Evolutionary conservation across 2,888 invertebrate genomes (phyloP).

Genomic region (Reticulitermes lucifugus): DNA sequence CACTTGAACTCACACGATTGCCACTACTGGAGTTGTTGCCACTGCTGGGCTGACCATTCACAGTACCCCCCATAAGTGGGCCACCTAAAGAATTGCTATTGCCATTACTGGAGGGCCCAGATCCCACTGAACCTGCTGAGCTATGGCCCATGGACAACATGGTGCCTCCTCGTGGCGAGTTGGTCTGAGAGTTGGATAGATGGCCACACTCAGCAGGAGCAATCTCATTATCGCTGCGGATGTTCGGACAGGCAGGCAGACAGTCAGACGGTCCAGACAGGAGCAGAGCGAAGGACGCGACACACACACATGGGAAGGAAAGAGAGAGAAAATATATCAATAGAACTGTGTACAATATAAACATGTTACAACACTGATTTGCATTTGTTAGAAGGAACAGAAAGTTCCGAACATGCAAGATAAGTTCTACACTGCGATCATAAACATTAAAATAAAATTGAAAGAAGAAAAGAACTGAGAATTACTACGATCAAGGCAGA

Average conservation of each 20-base stretch:
- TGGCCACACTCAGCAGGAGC: slow-evolving; percentile 63
- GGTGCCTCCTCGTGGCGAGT: slow-evolving; percentile 53
- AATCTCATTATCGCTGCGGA: slow-evolving; percentile 62
- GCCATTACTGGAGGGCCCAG: slow-evolving; percentile 46
- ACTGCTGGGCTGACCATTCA: slow-evolving; percentile 50
- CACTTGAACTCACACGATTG: slow-evolving; percentile 59
- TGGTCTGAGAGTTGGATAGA: slow-evolving; percentile 63
- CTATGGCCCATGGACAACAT: slow-evolving; percentile 41
- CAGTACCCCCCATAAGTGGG: slow-evolving; percentile 53
- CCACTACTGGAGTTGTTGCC: slow-evolving; percentile 58
- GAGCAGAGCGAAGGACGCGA: slow-evolving; percentile 3
- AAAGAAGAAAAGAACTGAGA: not conserved
- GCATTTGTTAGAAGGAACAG: not conserved
- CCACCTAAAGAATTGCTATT: slow-evolving; percentile 55
- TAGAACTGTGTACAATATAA: slow-evolving; percentile 8
- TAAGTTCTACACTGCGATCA: not conserved
- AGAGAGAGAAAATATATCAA: slow-evolving; percentile 31
- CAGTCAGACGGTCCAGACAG: slow-evolving; percentile 4
- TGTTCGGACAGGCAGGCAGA: slow-evolving; percentile 7
- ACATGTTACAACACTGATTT: not conserved
- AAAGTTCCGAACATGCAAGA: not conserved
- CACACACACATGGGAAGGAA: slow-evolving; percentile 34
- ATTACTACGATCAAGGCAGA: not conserved
- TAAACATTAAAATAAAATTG: not conserved
- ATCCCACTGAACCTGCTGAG: slow-evolving; percentile 26